These are phyloP conservation scores for Yoshiicerus persimilis DNA, from an alignment of 1,140 invertebrate species.

Conservation along the genomic window DNA sequence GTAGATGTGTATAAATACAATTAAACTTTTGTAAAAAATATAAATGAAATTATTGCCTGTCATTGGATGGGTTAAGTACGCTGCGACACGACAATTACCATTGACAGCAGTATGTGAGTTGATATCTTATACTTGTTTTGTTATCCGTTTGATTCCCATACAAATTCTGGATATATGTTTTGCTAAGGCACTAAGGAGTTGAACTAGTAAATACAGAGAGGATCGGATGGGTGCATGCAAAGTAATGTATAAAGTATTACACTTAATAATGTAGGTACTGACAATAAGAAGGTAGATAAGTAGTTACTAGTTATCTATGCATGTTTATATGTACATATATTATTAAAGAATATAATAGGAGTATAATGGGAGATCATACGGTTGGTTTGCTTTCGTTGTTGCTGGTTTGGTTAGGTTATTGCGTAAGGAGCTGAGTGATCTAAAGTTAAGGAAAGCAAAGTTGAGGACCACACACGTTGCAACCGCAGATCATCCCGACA, in stretches of 20 bases:
- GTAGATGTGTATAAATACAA: no score
- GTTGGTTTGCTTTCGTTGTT: conserved; percentile 5
- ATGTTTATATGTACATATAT: background rate
- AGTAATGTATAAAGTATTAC: background rate
- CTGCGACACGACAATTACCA: no score
- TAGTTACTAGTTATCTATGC: background rate
- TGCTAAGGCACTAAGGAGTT: background rate
- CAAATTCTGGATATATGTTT: no score
- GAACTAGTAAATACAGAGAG: background rate
- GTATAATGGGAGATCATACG: background rate
- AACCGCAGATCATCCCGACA: conserved; percentile 45
- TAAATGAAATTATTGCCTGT: no score
- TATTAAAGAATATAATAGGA: background rate
- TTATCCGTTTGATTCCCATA: no score
- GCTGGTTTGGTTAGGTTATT: conserved; percentile 10
- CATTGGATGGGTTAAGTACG: no score
- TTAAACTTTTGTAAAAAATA: no score
- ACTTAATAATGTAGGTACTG: background rate
- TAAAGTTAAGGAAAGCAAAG: background rate
- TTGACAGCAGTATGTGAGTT: no score
- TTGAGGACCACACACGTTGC: conserved; percentile 38
- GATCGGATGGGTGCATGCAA: background rate
- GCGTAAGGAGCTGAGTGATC: background rate
- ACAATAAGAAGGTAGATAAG: background rate
- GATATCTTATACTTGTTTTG: no score